Percentiles rank a stretch among this genome's conserved stretches.
phyloP scores from a whole-genome alignment of 2,888 invertebrate species.

The Pherbina coryleti region DNA sequence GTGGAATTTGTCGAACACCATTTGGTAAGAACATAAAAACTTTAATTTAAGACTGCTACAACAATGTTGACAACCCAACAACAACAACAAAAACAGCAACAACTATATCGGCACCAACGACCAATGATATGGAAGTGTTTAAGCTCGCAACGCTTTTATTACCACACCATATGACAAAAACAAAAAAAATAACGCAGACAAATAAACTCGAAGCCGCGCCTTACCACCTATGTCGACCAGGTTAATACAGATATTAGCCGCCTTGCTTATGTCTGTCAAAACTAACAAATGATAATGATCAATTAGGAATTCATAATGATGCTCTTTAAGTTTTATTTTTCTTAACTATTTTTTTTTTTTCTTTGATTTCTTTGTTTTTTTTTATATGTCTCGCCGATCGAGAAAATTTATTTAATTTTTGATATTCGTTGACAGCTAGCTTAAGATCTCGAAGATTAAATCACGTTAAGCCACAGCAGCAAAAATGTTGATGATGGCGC shows the following conservation, averaged over 20 bases:
- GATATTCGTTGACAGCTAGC: conserved; percentile 57
- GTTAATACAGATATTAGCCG: conserved; percentile 44
- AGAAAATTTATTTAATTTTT: conserved; percentile 60
- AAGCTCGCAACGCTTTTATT: too few relatives aligned
- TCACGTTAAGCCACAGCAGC: background rate
- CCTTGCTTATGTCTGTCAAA: conserved; percentile 46
- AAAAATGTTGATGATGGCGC: background rate
- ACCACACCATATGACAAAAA: too few relatives aligned
- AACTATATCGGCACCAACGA: too few relatives aligned
- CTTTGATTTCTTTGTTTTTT: background rate
- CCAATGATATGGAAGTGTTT: too few relatives aligned
- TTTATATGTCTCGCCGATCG: conserved; percentile 27
- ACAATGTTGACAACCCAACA: too few relatives aligned
- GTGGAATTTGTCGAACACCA: too few relatives aligned
- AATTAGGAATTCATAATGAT: conserved; percentile 60
- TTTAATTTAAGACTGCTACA: too few relatives aligned
- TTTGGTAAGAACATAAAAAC: too few relatives aligned
- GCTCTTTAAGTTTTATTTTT: conserved; percentile 16
- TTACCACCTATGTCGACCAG: background rate
- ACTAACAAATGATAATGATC: conserved; percentile 57
- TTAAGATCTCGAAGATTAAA: conserved; percentile 9
- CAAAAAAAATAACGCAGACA: too few relatives aligned
- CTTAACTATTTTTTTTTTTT: background rate
- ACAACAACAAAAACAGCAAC: too few relatives aligned
- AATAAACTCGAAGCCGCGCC: too few relatives aligned